phyloP scores from a whole-genome alignment of 2,888 invertebrate species.

The Drepana falcataria region DNA sequence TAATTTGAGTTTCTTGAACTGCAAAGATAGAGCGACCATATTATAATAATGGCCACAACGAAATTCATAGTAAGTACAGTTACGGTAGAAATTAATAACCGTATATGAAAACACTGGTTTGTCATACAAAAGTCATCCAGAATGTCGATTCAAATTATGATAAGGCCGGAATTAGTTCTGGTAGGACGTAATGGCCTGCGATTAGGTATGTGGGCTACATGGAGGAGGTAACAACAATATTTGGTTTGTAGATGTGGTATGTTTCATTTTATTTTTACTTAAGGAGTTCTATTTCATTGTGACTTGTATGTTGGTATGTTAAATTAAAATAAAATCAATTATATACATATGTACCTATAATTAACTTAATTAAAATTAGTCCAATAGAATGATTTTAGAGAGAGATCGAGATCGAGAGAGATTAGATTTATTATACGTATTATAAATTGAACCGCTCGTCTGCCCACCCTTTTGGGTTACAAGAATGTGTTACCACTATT shows the following conservation, averaged over 20 bases:
- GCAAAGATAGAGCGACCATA: slow-evolving; percentile 18
- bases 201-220: slow-evolving; percentile 47
- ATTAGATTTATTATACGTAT: no score
- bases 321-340: no score
- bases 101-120: slow-evolving; percentile 73
- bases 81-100: slow-evolving; percentile 71
- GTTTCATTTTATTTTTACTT: slow-evolving; percentile 11
- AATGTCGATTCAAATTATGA: slow-evolving; percentile 77
- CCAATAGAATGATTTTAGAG: no score
- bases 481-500: no score
- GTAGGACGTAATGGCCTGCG: slow-evolving; percentile 67
- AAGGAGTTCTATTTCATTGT: no score
- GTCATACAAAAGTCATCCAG: slow-evolving; percentile 73
- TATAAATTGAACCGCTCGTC: no score
- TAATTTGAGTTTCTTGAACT: slow-evolving; percentile 43
- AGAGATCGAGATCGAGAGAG: no score
- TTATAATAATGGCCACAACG: slow-evolving; percentile 39
- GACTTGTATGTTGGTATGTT: no score
- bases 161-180: slow-evolving; percentile 76
- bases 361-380: no score
- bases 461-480: no score
- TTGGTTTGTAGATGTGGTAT: slow-evolving; percentile 38
- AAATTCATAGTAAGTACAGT: slow-evolving; percentile 47
- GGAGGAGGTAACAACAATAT: slow-evolving; percentile 19
- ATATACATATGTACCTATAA: no score